These are phyloP conservation scores for Perca schrenkii DNA, from an alignment of 2,113 vertebrate genomes.

Conservation along the genomic window DNA sequence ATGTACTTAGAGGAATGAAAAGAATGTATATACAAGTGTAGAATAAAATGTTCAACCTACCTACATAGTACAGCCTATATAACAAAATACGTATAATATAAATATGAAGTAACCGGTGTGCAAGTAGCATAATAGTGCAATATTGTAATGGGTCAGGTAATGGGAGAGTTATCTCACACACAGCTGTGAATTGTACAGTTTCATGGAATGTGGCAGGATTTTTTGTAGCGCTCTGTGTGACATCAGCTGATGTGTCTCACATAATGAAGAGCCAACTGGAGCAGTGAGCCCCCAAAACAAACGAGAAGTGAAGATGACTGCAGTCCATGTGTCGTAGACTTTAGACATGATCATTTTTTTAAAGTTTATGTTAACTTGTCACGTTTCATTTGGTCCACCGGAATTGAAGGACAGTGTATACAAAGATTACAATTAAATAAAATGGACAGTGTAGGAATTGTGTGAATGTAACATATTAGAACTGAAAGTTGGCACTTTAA, in stretches of 20 bases:
- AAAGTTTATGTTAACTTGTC: background rate
- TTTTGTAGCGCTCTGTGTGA: no score
- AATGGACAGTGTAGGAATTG: background rate
- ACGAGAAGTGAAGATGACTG: conserved; percentile 1
- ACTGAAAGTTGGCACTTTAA: background rate
- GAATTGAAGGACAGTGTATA: background rate
- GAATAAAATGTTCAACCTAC: no score
- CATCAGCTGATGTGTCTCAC: conserved; percentile 12
- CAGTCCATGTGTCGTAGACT: background rate
- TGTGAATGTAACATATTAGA: background rate
- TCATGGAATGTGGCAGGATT: no score
- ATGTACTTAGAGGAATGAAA: no score
- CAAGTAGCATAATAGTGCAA: no score
- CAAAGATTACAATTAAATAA: background rate
- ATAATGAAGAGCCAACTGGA: conserved; percentile 14
- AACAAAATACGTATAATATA: no score
- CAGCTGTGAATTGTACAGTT: no score
- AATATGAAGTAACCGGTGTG: no score
- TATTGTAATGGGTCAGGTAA: no score
- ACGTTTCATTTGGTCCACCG: background rate
- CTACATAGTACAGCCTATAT: no score
- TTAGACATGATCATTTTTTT: background rate
- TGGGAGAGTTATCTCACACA: no score
- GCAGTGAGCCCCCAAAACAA: background rate
- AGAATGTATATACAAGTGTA: no score